Evolutionary conservation across 92 coral and sea anemone species (phyloP), one percentile per base, ranked within the genome.

Genomic region (Epizoanthus stellaris): DNA sequence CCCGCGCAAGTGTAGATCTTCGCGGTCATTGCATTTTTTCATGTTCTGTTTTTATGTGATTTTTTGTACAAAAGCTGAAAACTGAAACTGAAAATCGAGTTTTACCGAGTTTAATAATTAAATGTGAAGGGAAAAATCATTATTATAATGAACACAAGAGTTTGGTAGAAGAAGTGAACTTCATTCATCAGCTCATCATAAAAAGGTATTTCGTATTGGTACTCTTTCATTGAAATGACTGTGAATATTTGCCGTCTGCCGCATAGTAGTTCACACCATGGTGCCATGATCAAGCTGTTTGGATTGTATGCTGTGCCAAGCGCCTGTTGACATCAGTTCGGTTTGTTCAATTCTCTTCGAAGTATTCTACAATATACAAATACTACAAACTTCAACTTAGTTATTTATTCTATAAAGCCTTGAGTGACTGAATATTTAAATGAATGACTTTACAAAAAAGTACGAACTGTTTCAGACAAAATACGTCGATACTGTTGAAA

Each of bases 241-340:
- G 3, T 14, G 9, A 39, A 68, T n/a, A n/a, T n/a, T 38, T 11
- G 6, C 42, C 40, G 30, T n/a, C 4, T 30, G 12, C 56, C 19
- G 7, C 36, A n/a, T 0, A 40, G 25, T 16, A 40, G 34, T 5
- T 72, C 77, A 23, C 77, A 72, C 77, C 77, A 72, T 72, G 77
- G 17, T 43, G 77, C 77, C 52, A n/a, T 11, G 56, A 11, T 11
- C 56, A 10, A 17, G n/a, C 5, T 71, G 38, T 71, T 42, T 42
- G 49, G 45, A 69, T 43, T 42, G 53, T 23, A 23, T 23, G 25
- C 25, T 23, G 25, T 23, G 25, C 25, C 25, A 23, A 23, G 25
- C 25, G 25, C 36, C 36, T 30, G 36, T 30, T 30, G 36, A 30
- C 36, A 30, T 30, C 36, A 30, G 1, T 30, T 30, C 36, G 36